Evolutionary conservation across 2,888 invertebrate species (phyloP).

Genomic region (Athrips mouffetella): DNA sequence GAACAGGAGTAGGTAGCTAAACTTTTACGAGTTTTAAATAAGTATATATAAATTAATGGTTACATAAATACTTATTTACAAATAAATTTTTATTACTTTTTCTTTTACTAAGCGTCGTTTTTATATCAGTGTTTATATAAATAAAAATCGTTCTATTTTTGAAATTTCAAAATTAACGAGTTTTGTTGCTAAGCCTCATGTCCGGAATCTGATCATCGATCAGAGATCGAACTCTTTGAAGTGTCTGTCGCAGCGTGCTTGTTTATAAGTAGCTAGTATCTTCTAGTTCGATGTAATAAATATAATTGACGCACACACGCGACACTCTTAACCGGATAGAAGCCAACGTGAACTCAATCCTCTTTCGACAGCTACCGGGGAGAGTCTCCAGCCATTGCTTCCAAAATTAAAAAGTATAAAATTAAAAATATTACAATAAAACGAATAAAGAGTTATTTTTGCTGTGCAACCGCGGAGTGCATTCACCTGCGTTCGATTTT

Average conservation of each 20-base stretch:
- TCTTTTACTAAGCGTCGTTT: too few relatives aligned
- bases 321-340: conserved; percentile 54
- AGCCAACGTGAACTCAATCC: conserved; percentile 67
- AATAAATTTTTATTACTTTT: too few relatives aligned
- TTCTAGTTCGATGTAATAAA: conserved; percentile 67
- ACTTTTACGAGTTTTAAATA: too few relatives aligned
- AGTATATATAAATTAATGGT: too few relatives aligned
- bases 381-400: conserved; percentile 57
- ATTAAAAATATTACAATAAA: conserved; percentile 14
- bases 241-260: conserved; percentile 65
- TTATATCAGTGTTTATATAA: too few relatives aligned
- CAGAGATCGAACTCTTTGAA: conserved; percentile 73
- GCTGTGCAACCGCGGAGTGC: conserved; percentile 29
- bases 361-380: conserved; percentile 67
- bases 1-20: too few relatives aligned
- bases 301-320: conserved; percentile 70
- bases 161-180: too few relatives aligned
- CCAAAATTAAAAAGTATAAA: conserved; percentile 38
- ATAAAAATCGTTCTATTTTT: too few relatives aligned
- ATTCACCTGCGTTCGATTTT: conserved; percentile 40
- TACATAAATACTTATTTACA: too few relatives aligned
- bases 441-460: conserved; percentile 29
- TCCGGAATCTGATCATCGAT: conserved; percentile 45
- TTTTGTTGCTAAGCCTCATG: conserved; percentile 1
- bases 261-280: too few relatives aligned